A percentile compares a stretch with the other conserved stretches of the same genome.
Conservation (phyloP, 2,113 vertebrate species). For the Neolamprologus brichardi region DNA sequence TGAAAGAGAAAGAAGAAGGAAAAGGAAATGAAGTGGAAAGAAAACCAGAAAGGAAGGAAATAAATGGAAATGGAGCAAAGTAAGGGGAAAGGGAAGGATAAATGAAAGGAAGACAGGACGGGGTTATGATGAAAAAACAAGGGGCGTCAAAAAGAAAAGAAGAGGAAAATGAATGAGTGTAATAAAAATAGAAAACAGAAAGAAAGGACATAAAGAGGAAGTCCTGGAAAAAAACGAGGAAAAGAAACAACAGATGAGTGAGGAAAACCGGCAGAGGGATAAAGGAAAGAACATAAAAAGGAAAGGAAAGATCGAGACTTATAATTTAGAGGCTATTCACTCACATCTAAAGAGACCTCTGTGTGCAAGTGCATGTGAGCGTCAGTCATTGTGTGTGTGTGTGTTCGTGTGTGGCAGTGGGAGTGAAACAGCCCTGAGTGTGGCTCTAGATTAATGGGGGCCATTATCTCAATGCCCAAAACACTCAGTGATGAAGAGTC, state of each 20-base stretch:
- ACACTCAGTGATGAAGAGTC: conserved; percentile 71
- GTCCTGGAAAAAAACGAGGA: neutral
- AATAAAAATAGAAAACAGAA: neutral
- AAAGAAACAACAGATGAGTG: neutral
- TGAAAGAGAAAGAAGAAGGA: neutral
- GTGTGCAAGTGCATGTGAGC: neutral
- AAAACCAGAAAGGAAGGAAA: neutral
- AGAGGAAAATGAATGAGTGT: neutral
- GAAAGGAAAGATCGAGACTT: neutral
- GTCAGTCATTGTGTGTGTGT: neutral
- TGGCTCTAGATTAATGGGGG: conserved; percentile 67
- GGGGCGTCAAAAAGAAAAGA: neutral
- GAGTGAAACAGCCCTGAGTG: conserved; percentile 37
- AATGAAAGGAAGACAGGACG: neutral
- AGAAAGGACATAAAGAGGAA: neutral
- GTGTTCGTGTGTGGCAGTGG: neutral
- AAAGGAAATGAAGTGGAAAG: neutral
- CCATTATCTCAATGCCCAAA: conserved; percentile 73
- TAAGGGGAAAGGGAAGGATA: neutral
- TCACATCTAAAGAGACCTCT: conserved; percentile 9
- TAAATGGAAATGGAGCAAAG: neutral
- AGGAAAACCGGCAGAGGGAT: neutral
- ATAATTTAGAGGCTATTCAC: conserved; percentile 22
- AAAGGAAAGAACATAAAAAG: neutral
- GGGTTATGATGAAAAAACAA: neutral